phyloP scores from a whole-genome alignment of 2,797 vertebrate genomes.

The Coilia nasus region DNA sequence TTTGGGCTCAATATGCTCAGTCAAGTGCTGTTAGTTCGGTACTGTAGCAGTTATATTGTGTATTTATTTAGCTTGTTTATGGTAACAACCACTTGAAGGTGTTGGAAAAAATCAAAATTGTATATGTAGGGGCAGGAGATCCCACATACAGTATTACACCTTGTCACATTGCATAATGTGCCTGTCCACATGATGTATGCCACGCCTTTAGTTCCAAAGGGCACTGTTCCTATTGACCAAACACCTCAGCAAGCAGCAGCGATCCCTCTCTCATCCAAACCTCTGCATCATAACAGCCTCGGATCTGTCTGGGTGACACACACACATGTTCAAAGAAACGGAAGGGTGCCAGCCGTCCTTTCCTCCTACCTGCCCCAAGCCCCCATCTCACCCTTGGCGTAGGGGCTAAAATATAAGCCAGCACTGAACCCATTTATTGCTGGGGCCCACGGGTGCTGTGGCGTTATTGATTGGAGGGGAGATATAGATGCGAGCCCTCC shows the following conservation, averaged over 20 bases:
- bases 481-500: conserved; percentile 5
- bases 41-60: neutral
- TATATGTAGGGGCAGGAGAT: neutral
- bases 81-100: no score
- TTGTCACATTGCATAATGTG: neutral
- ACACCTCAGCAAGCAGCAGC: neutral
- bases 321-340: neutral
- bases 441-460: neutral
- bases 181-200: neutral
- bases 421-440: conserved; percentile 24
- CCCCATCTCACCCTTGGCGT: neutral
- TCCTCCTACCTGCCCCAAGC: neutral
- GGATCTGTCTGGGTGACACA: neutral
- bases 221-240: neutral
- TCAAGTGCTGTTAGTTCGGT: no score
- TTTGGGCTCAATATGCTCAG: no score
- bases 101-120: neutral
- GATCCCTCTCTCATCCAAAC: neutral
- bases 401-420: neutral
- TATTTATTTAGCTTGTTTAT: neutral
- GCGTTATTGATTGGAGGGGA: conserved; percentile 6
- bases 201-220: neutral
- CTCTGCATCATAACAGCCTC: neutral
- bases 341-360: neutral
- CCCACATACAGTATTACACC: neutral